Conservation (phyloP, 2,113 vertebrate species). For the Vulpes vulpes region DNA sequence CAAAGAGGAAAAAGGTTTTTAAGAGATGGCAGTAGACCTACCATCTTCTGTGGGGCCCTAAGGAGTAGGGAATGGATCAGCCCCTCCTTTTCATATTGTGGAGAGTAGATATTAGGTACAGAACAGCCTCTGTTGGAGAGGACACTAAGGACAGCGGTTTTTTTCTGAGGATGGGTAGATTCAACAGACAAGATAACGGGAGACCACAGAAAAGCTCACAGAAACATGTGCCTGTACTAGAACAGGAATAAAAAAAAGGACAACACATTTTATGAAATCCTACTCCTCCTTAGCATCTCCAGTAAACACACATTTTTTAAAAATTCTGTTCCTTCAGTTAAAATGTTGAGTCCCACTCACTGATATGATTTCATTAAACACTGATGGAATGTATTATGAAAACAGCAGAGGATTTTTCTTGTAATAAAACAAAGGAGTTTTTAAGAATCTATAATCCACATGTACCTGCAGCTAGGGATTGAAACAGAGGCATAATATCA, state of each 20-base stretch:
- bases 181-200: neutral
- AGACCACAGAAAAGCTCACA: neutral
- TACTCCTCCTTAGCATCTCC: neutral
- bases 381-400: neutral
- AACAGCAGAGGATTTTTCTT: neutral
- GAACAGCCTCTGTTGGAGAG: neutral
- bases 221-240: neutral
- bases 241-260: neutral
- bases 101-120: neutral
- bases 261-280: neutral
- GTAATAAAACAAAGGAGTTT: neutral
- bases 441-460: neutral
- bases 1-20: neutral
- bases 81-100: neutral
- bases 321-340: neutral
- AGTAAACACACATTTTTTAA: neutral
- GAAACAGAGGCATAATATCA: neutral
- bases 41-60: neutral
- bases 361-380: neutral
- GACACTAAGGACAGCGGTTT: rapidly evolving
- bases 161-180: neutral
- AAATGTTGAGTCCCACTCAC: neutral
- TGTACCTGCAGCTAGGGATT: neutral
- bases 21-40: no score
- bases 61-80: neutral